These are phyloP conservation scores for Hanleya hanleyi DNA, from an alignment of 2,888 invertebrate genomes.

Conservation along the genomic window DNA sequence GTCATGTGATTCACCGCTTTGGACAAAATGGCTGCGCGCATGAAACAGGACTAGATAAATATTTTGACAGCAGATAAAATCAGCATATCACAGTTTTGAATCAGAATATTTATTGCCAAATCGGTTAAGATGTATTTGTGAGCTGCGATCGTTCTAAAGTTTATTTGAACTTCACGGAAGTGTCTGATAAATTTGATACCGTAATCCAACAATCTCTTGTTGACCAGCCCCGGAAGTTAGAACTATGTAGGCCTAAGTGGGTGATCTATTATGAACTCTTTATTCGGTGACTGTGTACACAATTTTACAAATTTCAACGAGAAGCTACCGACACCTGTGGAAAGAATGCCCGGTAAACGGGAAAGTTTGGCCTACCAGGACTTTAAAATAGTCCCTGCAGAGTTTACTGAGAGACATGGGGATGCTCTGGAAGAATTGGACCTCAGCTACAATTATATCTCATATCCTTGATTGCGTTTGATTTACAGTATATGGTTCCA, in stretches of 20 bases:
- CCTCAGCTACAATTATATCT: conserved; percentile 59
- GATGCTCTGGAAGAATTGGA: conserved; percentile 57
- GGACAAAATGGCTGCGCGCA: conserved; percentile 12
- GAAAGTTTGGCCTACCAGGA: conserved; percentile 50
- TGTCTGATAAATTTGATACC: no score
- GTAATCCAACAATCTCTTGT: no score
- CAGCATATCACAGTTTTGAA: no score
- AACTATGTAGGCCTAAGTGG: no score
- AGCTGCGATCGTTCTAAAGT: no score
- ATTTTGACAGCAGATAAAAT: conserved; percentile 6
- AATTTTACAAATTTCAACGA: no score
- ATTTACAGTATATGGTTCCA: not conserved
- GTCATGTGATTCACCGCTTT: not conserved
- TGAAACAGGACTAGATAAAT: conserved; percentile 9
- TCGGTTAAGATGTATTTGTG: no score
- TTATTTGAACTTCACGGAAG: no score
- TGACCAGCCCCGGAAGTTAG: no score
- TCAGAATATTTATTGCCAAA: no score
- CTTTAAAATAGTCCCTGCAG: conserved; percentile 52
- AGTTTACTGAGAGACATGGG: conserved; percentile 46
- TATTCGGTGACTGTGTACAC: no score
- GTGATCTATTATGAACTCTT: no score
- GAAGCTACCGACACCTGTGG: not conserved
- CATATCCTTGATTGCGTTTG: conserved; percentile 52
- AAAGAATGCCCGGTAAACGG: not conserved